Conservation (phyloP, 2,797 vertebrate genomes). For the Toxotes lorentzi region DNA sequence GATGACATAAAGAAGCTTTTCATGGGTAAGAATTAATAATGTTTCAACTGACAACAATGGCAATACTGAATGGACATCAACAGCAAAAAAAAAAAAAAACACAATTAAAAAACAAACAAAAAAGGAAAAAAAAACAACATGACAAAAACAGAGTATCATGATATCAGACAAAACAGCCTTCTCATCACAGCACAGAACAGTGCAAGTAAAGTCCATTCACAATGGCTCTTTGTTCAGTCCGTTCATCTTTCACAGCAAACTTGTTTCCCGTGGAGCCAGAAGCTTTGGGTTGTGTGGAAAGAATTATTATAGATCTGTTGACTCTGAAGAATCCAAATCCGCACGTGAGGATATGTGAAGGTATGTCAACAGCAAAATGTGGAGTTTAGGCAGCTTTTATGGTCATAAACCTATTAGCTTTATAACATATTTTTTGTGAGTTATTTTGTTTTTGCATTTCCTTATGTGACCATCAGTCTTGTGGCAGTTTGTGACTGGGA, state of each 20-base stretch:
- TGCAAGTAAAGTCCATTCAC: slow-evolving; percentile 45
- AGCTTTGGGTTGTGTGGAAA: slow-evolving; percentile 28
- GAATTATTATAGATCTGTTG: slow-evolving; percentile 36
- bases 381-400: slow-evolving; percentile 31
- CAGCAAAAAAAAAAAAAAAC: neutral
- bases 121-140: slow-evolving; percentile 33
- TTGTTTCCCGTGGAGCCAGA: slow-evolving; percentile 46
- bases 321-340: slow-evolving; percentile 37
- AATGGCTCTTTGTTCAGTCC: slow-evolving; percentile 65
- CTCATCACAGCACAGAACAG: slow-evolving; percentile 54
- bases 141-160: slow-evolving; percentile 61
- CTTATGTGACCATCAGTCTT: slow-evolving; percentile 34
- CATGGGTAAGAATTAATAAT: slow-evolving; percentile 27
- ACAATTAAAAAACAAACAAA: neutral
- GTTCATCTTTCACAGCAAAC: slow-evolving; percentile 81
- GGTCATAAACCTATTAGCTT: slow-evolving; percentile 19
- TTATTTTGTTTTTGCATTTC: slow-evolving; percentile 28
- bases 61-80: slow-evolving; percentile 38
- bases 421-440: neutral
- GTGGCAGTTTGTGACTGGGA: slow-evolving; percentile 29
- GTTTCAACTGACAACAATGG: slow-evolving; percentile 41
- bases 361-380: slow-evolving; percentile 30
- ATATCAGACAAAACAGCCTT: slow-evolving; percentile 50
- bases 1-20: slow-evolving; percentile 14
- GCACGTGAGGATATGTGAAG: slow-evolving; percentile 6